Evolutionary conservation across 2,888 invertebrate species (phyloP).

Genomic region (Temnothorax rugatulus): DNA sequence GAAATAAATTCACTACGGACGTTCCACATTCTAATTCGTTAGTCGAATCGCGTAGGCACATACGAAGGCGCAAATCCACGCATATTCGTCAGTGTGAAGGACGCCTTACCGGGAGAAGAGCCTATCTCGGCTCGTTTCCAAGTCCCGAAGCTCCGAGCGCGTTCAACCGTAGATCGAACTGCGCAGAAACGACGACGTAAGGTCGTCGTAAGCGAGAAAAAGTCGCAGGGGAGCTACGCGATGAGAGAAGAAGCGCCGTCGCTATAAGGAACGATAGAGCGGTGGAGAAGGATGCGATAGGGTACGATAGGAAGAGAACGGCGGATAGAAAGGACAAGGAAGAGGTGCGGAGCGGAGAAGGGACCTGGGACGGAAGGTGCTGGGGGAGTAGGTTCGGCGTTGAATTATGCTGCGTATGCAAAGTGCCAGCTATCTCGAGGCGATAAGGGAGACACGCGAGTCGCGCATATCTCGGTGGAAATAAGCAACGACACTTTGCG

Average conservation of each 20-base stretch:
- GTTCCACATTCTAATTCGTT: conserved; percentile 31
- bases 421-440: conserved; percentile 84
- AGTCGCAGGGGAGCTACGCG: conserved; percentile 58
- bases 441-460: conserved; percentile 85
- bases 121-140: conserved; percentile 63
- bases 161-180: conserved; percentile 74
- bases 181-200: conserved; percentile 68
- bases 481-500: conserved; percentile 83
- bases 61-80: neutral
- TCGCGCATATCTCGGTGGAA: conserved; percentile 82
- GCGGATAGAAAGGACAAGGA: conserved; percentile 12
- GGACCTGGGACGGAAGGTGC: conserved; percentile 26
- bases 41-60: neutral
- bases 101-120: neutral
- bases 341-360: neutral
- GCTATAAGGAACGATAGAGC: conserved; percentile 27
- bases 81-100: neutral
- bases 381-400: conserved; percentile 78
- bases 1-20: conserved; percentile 47
- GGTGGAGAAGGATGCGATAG: conserved; percentile 29
- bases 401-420: conserved; percentile 85
- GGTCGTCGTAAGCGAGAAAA: conserved; percentile 58
- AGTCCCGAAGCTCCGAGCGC: conserved; percentile 59
- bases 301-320: neutral
- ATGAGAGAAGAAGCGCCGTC: conserved; percentile 49